Percentiles rank a stretch among this genome's conserved stretches.
Conservation (phyloP, 2,113 vertebrate species). For the Gyps fulvus region DNA sequence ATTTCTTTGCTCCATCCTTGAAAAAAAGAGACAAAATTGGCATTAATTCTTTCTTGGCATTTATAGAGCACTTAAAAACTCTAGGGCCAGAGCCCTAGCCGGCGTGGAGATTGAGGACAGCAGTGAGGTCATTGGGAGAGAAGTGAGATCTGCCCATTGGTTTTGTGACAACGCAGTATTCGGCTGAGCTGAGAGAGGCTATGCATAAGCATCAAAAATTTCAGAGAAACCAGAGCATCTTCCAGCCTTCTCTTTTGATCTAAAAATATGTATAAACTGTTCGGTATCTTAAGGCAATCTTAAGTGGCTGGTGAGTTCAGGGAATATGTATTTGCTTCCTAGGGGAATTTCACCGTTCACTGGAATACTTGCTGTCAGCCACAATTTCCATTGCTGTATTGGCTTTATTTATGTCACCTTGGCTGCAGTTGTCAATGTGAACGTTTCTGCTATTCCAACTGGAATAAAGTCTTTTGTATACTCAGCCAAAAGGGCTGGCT, state of each 20-base stretch:
- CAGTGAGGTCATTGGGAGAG: neutral
- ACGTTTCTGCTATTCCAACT: neutral
- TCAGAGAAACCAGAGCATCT: neutral
- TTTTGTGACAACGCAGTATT: neutral
- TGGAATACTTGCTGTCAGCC: neutral
- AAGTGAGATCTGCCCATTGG: neutral
- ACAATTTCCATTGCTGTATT: neutral
- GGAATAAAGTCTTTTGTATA: slow-evolving; percentile 1
- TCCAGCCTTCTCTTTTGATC: slow-evolving; percentile 26
- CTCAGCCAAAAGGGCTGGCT: slow-evolving; percentile 7
- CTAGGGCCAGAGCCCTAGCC: neutral
- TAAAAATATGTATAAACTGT: slow-evolving; percentile 3
- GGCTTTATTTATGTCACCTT: neutral
- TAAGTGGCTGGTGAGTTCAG: neutral
- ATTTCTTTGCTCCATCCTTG: neutral
- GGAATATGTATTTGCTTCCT: slow-evolving; percentile 1
- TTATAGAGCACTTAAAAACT: neutral
- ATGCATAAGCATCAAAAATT: neutral
- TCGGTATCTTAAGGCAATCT: neutral
- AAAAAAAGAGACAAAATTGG: neutral
- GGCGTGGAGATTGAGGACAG: neutral
- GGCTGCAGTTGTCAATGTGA: neutral
- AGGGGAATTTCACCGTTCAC: neutral
- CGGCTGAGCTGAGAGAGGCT: neutral
- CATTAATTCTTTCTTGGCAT: neutral